These are phyloP conservation scores for Poeciliopsis infans DNA, from an alignment of 2,797 vertebrate genomes.

Conservation along the genomic window DNA sequence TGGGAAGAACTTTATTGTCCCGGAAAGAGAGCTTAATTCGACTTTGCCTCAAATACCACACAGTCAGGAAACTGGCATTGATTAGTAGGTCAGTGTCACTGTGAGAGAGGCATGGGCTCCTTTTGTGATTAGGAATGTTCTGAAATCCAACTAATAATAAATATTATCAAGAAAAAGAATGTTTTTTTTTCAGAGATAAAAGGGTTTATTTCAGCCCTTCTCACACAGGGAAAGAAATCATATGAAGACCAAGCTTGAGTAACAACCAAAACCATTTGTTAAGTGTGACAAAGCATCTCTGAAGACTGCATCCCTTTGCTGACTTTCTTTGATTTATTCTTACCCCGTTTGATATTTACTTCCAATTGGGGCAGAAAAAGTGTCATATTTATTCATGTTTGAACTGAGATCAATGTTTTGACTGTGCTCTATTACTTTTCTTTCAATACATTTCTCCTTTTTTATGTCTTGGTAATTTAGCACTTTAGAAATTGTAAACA, in stretches of 20 bases:
- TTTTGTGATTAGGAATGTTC: conserved; percentile 38
- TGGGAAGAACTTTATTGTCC: conserved; percentile 88
- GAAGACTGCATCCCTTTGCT: conserved; percentile 47
- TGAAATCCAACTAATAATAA: conserved; percentile 67
- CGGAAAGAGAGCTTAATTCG: conserved; percentile 85
- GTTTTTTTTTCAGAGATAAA: not conserved
- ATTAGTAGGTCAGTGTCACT: conserved; percentile 76
- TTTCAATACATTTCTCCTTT: not conserved
- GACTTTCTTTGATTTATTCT: conserved; percentile 42
- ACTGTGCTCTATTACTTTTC: not conserved
- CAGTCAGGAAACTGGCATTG: conserved; percentile 72
- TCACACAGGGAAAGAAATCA: not conserved
- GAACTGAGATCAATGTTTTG: conserved; percentile 71
- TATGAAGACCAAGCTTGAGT: not conserved
- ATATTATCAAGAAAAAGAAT: conserved; percentile 58
- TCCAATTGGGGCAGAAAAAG: conserved; percentile 70
- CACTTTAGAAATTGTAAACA: conserved; percentile 10
- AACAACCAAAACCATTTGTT: not conserved
- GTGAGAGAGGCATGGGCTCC: conserved; percentile 46
- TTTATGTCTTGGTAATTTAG: not conserved
- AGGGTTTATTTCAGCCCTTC: not conserved
- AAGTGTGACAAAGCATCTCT: conserved; percentile 32
- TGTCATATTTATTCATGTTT: conserved; percentile 76
- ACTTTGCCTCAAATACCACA: conserved; percentile 83
- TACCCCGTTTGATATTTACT: conserved; percentile 49